Conservation (phyloP, 2,113 vertebrate genomes). For the Butorides virescens region DNA sequence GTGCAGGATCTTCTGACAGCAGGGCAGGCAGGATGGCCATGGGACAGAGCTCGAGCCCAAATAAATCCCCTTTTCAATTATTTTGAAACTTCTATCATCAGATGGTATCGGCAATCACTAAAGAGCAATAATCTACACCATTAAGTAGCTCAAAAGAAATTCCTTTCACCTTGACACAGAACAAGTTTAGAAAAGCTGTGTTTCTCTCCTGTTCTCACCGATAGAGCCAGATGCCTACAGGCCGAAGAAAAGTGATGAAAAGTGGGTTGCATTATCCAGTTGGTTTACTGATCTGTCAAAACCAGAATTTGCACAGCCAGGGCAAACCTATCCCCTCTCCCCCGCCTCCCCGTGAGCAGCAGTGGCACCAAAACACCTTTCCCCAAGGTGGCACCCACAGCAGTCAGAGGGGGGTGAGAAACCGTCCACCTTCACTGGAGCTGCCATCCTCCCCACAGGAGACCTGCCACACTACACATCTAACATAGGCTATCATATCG, state of each 20-base stretch:
- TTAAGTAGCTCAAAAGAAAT: background rate
- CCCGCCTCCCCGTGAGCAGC: fast-evolving
- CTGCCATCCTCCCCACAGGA: background rate
- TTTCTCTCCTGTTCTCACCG: background rate
- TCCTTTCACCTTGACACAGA: background rate
- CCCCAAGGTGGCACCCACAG: background rate
- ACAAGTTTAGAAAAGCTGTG: background rate
- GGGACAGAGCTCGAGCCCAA: background rate
- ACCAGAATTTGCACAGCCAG: background rate
- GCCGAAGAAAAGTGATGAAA: background rate
- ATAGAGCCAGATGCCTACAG: background rate
- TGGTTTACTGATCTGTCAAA: background rate
- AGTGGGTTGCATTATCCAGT: background rate
- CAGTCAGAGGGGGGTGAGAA: background rate
- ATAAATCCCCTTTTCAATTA: background rate
- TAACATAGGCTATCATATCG: fast-evolving
- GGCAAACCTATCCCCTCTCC: background rate
- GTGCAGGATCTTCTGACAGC: background rate
- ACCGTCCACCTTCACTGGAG: background rate
- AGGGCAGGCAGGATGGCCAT: background rate
- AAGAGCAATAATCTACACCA: background rate
- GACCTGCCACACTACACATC: background rate
- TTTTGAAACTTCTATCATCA: background rate
- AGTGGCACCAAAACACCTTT: background rate
- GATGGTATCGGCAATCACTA: background rate